Conservation (phyloP, 1,140 invertebrate genomes). For the Frieseomelitta varia region DNA sequence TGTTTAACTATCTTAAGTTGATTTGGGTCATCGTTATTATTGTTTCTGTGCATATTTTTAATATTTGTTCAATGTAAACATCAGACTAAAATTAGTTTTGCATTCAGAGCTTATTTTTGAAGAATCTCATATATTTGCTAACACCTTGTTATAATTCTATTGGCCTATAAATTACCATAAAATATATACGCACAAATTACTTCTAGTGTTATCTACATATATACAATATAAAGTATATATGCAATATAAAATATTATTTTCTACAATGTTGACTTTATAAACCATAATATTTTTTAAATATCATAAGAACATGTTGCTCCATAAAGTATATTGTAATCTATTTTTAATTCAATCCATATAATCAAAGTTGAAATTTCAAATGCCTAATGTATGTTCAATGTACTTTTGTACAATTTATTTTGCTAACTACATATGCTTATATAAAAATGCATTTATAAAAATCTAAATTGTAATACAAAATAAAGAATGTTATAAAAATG, state of each 20-base stretch:
- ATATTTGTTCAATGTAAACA: not conserved
- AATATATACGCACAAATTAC: not conserved
- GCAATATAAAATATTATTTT: constrained; percentile 12
- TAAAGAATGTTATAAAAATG: constrained; percentile 3
- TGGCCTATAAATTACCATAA: not conserved
- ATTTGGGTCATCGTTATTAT: not conserved
- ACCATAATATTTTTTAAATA: constrained; percentile 9
- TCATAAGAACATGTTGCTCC: not conserved
- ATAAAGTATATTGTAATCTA: not conserved
- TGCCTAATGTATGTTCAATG: not conserved
- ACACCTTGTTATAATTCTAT: not conserved
- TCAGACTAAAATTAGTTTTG: not conserved
- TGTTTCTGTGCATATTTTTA: not conserved
- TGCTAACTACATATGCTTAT: not conserved
- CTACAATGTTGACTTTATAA: constrained; percentile 24
- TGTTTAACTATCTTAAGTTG: not conserved
- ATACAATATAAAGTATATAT: not conserved
- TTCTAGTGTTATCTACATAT: not conserved
- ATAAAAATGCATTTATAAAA: not conserved
- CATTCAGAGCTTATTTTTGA: not conserved
- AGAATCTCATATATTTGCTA: constrained; percentile 1
- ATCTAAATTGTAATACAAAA: constrained; percentile 21
- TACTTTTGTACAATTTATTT: constrained; percentile 28
- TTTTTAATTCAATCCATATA: not conserved
- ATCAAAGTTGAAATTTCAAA: not conserved